phyloP scores from a whole-genome alignment of 2,888 invertebrate genomes.

The Micoletzkya japonica region DNA sequence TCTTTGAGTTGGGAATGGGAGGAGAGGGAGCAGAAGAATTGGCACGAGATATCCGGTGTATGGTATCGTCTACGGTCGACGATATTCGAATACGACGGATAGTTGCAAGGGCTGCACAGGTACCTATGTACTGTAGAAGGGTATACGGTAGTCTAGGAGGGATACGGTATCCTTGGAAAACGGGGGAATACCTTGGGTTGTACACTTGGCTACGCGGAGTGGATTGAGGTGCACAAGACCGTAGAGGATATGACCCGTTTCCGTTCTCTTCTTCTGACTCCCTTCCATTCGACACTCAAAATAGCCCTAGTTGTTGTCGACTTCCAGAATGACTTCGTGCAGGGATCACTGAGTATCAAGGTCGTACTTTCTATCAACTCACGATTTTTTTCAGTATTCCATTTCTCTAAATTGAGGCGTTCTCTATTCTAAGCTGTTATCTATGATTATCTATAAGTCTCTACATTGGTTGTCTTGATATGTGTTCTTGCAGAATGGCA shows the following conservation, averaged over 20 bases:
- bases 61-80: conserved; percentile 14
- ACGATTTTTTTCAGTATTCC: too few species aligned
- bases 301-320: conserved; percentile 86
- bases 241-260: conserved; percentile 14
- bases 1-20: conserved; percentile 22
- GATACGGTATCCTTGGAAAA: too few species aligned
- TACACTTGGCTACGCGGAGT: too few species aligned
- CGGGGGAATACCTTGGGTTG: too few species aligned
- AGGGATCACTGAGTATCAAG: conserved; percentile 87
- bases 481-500: conserved; percentile 47
- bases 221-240: conserved; percentile 3
- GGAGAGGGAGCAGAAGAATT: conserved; percentile 18
- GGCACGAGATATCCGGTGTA: conserved; percentile 10
- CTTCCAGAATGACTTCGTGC: conserved; percentile 96
- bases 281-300: conserved; percentile 37
- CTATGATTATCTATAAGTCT: too few species aligned
- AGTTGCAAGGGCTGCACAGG: conserved; percentile 19
- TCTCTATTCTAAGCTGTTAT: too few species aligned
- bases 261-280: conserved; percentile 7
- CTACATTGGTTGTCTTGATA: too few species aligned
- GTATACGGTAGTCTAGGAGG: too few species aligned
- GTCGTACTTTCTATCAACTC: conserved; percentile 30
- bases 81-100: conserved; percentile 20
- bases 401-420: too few species aligned
- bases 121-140: too few species aligned